phyloP scores from a whole-genome alignment of 2,113 vertebrate species.

The Arizona elegans region DNA sequence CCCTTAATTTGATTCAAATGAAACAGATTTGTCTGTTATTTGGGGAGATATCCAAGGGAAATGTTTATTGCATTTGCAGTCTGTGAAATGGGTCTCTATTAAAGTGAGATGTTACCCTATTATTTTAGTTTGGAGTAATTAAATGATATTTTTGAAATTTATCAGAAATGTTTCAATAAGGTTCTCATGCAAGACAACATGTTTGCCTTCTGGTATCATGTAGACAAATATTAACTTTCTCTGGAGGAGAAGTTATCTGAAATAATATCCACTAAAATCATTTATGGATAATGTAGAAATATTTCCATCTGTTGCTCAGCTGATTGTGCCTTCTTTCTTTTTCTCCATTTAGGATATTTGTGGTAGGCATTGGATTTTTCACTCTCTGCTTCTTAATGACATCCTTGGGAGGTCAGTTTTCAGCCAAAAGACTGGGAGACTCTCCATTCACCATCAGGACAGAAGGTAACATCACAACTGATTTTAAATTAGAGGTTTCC shows the following conservation, averaged over 20 bases:
- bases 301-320: not conserved
- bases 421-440: constrained; percentile 85
- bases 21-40: not conserved
- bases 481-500: not conserved
- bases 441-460: constrained; percentile 91
- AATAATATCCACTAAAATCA: not conserved
- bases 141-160: not conserved
- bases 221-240: not conserved
- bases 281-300: not conserved
- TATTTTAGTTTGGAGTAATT: not conserved
- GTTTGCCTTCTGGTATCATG: not conserved
- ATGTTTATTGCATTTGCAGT: not conserved
- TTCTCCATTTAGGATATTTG: constrained; percentile 83
- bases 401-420: constrained; percentile 93
- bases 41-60: not conserved
- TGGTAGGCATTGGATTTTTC: constrained; percentile 95
- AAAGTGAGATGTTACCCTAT: not conserved
- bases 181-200: not conserved
- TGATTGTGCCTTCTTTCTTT: not conserved
- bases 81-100: not conserved
- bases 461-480: constrained; percentile 77
- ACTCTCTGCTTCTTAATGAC: constrained; percentile 98
- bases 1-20: not conserved
- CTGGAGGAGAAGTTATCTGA: not conserved
- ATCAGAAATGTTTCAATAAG: not conserved